Base-by-base conservation (phyloP, 2,797 vertebrate species). In the Micromesistius poutassou region DNA sequence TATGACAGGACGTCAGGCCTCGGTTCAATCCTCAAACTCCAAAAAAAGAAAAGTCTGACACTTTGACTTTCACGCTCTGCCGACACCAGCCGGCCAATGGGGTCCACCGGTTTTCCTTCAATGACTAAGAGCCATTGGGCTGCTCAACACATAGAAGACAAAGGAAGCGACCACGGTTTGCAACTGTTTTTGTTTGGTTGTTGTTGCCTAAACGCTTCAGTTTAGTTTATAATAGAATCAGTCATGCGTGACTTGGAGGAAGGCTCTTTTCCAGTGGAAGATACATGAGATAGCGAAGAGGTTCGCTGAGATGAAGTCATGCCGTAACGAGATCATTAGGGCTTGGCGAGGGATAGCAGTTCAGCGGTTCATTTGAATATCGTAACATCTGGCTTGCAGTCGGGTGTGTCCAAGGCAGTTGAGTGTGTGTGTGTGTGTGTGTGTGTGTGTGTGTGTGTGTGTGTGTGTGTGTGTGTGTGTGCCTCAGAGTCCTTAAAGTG, bases 361-460 rank as follows among this genome's bases (percentile, higher is more conserved):
- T 83, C 30, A 72, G 83, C 73, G n/a, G 74, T 82, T 86, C 79
- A 74, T 80, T 85, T 77, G 46, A 86, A 74, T 70, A 73, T 81
- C 62, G 76, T 80, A 83, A 91, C 90, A 91, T 89, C 85, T 92
- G 89, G 84, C 76, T 81, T 87, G 81, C 84, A 77, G 72, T 76
- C 77, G 46, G 4, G 46, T 75, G 73, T 50, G 70, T 81, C 66
- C 71, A 79, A 82, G 71, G 36, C 76, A 72, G 22, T 10, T 73
- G 31, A 30, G 66, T 76, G 31, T 40, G 55, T 77, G 79, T 76
- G 10, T 81, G 73, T 83, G 72, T 55, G 73, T 78, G 72, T 78
- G 74, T 62, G 75, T 77, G 77, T 71, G 35, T 16, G 33, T 35
- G 33, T 35, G 46, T 76, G 30, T 42, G 62, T 77, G 62, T 70